These are phyloP conservation scores for Daubentonia madagascariensis DNA, from an alignment of 2,113 vertebrate genomes.

Conservation along the genomic window DNA sequence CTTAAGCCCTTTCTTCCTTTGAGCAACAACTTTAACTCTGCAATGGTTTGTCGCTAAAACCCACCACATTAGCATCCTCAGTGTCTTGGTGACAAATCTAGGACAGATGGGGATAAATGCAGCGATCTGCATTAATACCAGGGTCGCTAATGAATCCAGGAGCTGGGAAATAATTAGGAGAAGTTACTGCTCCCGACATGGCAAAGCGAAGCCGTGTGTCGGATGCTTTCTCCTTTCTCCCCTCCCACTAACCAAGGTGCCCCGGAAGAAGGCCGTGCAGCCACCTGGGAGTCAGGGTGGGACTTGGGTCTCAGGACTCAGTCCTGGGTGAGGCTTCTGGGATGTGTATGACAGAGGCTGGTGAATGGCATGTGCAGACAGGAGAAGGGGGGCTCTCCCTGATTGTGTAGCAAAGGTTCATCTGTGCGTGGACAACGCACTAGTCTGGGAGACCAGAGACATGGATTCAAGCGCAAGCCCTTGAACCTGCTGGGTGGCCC, in stretches of 20 bases:
- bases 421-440: no score
- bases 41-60: background rate
- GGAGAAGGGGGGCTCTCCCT: background rate
- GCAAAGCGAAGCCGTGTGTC: accelerated
- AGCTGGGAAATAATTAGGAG: slow-evolving; percentile 62
- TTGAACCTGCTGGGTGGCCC: background rate
- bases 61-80: background rate
- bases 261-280: accelerated
- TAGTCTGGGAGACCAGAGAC: background rate
- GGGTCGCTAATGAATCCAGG: slow-evolving; percentile 63
- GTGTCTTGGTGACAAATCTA: slow-evolving; percentile 65
- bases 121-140: slow-evolving; percentile 19
- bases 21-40: background rate
- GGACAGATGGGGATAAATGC: slow-evolving; percentile 66
- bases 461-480: background rate
- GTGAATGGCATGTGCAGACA: accelerated
- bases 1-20: accelerated
- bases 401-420: background rate
- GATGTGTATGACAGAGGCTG: background rate
- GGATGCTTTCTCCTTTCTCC: background rate
- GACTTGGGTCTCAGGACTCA: accelerated
- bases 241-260: background rate
- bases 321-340: background rate
- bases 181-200: slow-evolving; percentile 3
- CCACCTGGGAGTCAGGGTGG: background rate